Conservation (phyloP, 2,113 vertebrate species). For the Glaucidium brasilianum region DNA sequence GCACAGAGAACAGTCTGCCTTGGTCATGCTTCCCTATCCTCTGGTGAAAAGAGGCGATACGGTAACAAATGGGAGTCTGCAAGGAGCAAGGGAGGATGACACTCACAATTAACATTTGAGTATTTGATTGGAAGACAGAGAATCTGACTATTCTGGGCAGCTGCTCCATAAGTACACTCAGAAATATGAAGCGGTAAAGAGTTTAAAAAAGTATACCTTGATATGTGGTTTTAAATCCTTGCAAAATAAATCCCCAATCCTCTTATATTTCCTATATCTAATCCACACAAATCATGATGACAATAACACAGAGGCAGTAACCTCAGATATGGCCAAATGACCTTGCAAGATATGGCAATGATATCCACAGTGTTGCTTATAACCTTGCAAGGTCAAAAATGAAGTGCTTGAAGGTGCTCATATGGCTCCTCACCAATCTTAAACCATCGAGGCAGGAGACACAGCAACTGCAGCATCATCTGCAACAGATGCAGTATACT, state of each 20-base stretch:
- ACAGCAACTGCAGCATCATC: background rate
- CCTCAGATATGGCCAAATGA: background rate
- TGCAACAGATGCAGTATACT: background rate
- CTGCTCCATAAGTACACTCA: background rate
- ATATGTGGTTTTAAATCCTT: background rate
- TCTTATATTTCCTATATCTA: background rate
- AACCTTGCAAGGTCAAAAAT: background rate
- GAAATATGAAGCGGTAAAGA: background rate
- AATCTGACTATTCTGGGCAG: background rate
- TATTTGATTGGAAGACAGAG: background rate
- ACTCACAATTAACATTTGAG: rapidly evolving
- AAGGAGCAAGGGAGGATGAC: background rate
- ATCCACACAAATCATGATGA: background rate
- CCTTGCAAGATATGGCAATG: rapidly evolving
- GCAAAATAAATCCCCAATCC: background rate
- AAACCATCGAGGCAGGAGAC: background rate
- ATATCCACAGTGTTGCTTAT: background rate
- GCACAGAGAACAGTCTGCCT: background rate
- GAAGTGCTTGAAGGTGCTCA: background rate
- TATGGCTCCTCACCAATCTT: background rate
- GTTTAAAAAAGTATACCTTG: background rate
- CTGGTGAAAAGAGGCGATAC: rapidly evolving
- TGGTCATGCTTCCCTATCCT: background rate
- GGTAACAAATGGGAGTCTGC: background rate
- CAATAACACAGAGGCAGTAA: background rate